Conservation (phyloP, 2,797 vertebrate species). For the Rhinogobio ventralis region DNA sequence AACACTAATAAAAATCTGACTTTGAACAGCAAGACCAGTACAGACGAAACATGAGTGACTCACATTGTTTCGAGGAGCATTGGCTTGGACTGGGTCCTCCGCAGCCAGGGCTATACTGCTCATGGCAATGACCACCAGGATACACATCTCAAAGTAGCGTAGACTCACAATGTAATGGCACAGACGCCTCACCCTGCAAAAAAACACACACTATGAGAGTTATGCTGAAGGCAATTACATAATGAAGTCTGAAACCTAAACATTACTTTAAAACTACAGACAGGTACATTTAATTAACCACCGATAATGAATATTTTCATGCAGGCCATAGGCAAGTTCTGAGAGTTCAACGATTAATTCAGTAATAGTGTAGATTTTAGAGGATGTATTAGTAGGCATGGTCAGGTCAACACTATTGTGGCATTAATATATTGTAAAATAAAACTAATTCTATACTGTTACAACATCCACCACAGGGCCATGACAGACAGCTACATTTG, state of each 20-base stretch:
- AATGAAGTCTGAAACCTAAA: neutral
- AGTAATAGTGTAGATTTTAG: neutral
- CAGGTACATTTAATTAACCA: constrained; percentile 8
- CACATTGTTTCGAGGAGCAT: constrained; percentile 90
- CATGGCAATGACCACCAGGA: constrained; percentile 93
- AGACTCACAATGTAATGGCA: constrained; percentile 95
- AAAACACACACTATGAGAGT: constrained; percentile 18
- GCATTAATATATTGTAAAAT: neutral
- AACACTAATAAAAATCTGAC: neutral
- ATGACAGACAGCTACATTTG: constrained; percentile 7
- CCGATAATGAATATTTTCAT: neutral
- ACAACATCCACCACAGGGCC: neutral
- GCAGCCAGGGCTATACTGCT: constrained; percentile 96
- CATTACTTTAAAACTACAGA: neutral
- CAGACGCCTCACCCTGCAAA: constrained; percentile 85
- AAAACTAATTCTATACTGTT: neutral
- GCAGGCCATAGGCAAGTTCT: neutral
- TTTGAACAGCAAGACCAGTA: neutral
- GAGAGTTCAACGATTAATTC: neutral
- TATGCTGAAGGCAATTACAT: neutral
- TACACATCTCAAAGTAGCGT: constrained; percentile 97
- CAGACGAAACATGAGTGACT: constrained; percentile 64
- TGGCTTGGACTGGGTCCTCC: constrained; percentile 90
- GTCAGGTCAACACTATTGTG: neutral
- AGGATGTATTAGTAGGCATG: neutral